phyloP scores from a whole-genome alignment of 2,888 invertebrate species.

The Sphaerophoria rueppellii region DNA sequence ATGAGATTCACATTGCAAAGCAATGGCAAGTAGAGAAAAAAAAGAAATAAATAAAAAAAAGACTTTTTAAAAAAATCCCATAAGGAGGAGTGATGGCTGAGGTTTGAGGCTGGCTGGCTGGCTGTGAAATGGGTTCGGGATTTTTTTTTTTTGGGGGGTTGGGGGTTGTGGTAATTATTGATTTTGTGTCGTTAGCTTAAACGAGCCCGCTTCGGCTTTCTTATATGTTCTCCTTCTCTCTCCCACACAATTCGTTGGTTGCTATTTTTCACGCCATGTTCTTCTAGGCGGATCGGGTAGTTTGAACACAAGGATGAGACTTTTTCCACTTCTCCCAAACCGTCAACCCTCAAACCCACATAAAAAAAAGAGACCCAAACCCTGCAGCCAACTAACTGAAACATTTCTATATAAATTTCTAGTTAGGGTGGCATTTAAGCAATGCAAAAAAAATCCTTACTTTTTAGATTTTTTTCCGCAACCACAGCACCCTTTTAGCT shows the following conservation, averaged over 20 bases:
- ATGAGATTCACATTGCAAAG: slow-evolving; percentile 69
- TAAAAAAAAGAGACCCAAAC: slow-evolving; percentile 1
- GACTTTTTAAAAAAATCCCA: slow-evolving; percentile 40
- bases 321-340: neutral
- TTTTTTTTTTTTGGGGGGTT: slow-evolving; percentile 43
- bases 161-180: slow-evolving; percentile 77
- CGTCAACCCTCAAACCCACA: neutral
- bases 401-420: slow-evolving; percentile 71
- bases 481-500: slow-evolving; percentile 68
- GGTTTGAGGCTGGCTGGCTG: neutral
- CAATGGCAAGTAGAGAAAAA: slow-evolving; percentile 35
- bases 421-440: slow-evolving; percentile 68
- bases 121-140: slow-evolving; percentile 40
- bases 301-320: slow-evolving; percentile 32
- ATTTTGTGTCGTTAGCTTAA: slow-evolving; percentile 76
- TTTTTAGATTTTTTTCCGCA: slow-evolving; percentile 61
- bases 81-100: slow-evolving; percentile 20
- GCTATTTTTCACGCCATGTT: slow-evolving; percentile 73
- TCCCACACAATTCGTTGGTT: slow-evolving; percentile 59
- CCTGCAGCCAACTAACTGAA: slow-evolving; percentile 64
- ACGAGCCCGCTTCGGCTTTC: slow-evolving; percentile 55
- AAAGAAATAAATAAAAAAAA: neutral
- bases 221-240: slow-evolving; percentile 53
- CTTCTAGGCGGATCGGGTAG: slow-evolving; percentile 33
- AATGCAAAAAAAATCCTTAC: slow-evolving; percentile 20